Percentiles rank a stretch among this genome's conserved stretches.
Conservation (phyloP, 2,888 invertebrate species). For the Miltochrista miniata region DNA sequence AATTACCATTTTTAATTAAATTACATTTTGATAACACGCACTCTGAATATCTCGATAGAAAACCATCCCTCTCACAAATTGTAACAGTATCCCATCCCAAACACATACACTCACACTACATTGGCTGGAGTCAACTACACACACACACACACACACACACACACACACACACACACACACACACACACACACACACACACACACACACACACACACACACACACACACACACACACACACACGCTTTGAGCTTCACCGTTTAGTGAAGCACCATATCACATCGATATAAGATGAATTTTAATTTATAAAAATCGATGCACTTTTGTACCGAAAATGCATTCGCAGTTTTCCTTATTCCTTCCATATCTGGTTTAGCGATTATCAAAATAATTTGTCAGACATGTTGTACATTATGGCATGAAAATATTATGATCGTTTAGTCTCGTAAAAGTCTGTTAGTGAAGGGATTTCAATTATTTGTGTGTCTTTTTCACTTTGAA, state of each 20-base stretch:
- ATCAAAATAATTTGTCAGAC: constrained; percentile 32
- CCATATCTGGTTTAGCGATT: constrained; percentile 31
- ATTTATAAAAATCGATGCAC: constrained; percentile 10
- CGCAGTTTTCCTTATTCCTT: constrained; percentile 33
- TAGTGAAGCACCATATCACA: neutral
- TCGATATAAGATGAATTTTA: neutral
- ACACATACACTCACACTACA: constrained; percentile 31
- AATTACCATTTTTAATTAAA: too few relatives aligned
- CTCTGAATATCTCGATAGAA: neutral
- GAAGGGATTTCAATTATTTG: too few relatives aligned
- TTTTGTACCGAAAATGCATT: constrained; percentile 29
- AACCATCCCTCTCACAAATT: neutral
- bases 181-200: too few relatives aligned
- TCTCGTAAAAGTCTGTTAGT: too few relatives aligned
- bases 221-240: too few relatives aligned
- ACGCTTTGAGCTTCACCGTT: constrained; percentile 48
- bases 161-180: too few relatives aligned
- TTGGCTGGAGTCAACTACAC: constrained; percentile 22
- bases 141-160: constrained; percentile 32
- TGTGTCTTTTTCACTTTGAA: too few relatives aligned
- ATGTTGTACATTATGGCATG: constrained; percentile 6
- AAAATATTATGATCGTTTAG: too few relatives aligned
- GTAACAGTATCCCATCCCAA: constrained; percentile 39
- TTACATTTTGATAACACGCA: too few relatives aligned
- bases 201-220: too few relatives aligned